These are phyloP conservation scores for Heterochromis multidens DNA, from an alignment of 2,113 vertebrate genomes.

Conservation along the genomic window DNA sequence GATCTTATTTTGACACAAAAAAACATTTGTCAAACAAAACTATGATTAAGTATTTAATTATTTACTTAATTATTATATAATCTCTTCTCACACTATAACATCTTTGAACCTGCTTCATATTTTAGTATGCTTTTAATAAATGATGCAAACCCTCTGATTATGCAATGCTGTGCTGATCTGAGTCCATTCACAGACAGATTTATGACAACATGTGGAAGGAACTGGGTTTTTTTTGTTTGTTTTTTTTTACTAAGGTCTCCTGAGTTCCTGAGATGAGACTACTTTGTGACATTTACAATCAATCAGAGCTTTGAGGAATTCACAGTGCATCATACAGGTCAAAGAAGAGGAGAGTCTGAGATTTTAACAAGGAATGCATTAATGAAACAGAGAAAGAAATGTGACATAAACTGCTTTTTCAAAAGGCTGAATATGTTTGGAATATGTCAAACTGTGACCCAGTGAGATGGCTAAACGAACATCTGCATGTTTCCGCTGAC, in stretches of 20 bases:
- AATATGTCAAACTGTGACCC: slow-evolving; percentile 12
- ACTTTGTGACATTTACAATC: neutral
- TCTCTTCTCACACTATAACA: neutral
- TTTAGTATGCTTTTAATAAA: slow-evolving; percentile 27
- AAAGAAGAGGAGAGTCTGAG: neutral
- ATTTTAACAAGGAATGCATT: neutral
- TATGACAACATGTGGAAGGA: neutral
- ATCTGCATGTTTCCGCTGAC: slow-evolving; percentile 1
- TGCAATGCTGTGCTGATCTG: neutral
- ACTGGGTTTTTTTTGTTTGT: too few relatives aligned
- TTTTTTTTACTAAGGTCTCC: neutral
- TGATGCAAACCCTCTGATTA: slow-evolving; percentile 5
- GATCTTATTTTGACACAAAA: neutral
- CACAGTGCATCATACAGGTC: neutral
- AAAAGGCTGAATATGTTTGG: slow-evolving; percentile 6
- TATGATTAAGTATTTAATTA: neutral
- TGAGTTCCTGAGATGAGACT: neutral
- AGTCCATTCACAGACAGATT: neutral
- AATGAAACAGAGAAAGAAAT: neutral
- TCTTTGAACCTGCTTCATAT: neutral
- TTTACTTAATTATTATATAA: neutral
- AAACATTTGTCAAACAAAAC: neutral
- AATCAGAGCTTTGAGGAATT: neutral
- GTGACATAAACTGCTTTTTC: neutral
- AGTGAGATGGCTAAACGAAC: neutral